phyloP scores from a whole-genome alignment of 2,888 invertebrate genomes.

The Drosophila putrida region DNA sequence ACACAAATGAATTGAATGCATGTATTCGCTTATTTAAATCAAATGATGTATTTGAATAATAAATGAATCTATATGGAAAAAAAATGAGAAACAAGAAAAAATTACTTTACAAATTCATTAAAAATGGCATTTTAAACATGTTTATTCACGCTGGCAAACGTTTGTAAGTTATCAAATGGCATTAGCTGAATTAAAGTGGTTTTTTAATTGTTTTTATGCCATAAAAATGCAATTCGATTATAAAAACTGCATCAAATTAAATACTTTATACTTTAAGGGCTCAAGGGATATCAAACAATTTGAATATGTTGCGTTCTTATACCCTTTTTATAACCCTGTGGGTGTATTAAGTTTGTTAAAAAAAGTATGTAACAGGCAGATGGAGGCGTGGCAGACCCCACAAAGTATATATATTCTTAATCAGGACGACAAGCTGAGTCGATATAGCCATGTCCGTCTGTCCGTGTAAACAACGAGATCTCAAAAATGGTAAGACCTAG shows the following conservation, averaged over 20 bases:
- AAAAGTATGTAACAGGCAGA: too few species aligned
- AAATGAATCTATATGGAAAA: constrained; percentile 4
- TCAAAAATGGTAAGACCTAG: too few species aligned
- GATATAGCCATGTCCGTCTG: too few species aligned
- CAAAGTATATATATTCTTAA: too few species aligned
- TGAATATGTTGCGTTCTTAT: background rate
- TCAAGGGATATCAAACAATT: background rate
- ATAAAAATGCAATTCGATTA: background rate
- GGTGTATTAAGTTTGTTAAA: too few species aligned
- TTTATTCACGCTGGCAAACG: constrained; percentile 2
- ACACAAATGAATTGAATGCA: constrained; percentile 8
- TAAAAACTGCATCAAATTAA: background rate
- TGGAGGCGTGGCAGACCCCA: too few species aligned
- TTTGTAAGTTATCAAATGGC: background rate
- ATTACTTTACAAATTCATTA: constrained; percentile 2
- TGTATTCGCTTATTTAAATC: constrained; percentile 3
- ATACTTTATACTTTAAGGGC: constrained; percentile 4
- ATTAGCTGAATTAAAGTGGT: background rate
- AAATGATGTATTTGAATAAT: constrained; percentile 16
- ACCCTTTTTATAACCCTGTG: too few species aligned
- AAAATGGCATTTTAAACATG: constrained; percentile 4
- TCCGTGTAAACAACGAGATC: too few species aligned
- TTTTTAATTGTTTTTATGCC: background rate
- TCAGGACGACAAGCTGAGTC: too few species aligned
- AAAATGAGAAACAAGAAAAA: background rate